Conservation (phyloP, 2,797 vertebrate genomes). For the Acipenser oxyrinchus region DNA sequence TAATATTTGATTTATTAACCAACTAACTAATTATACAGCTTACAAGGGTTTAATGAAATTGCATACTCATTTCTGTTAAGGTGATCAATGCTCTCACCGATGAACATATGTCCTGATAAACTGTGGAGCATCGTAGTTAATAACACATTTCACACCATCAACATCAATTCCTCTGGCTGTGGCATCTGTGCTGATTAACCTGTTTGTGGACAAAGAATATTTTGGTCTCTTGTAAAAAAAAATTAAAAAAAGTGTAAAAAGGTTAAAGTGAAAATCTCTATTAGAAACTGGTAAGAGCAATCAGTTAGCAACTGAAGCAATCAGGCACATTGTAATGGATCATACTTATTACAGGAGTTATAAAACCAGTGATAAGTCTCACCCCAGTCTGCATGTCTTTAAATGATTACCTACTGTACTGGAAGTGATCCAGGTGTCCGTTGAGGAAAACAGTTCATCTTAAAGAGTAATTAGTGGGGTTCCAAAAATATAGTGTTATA, state of each 20-base stretch:
- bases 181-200: slow-evolving; percentile 90
- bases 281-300: too few relatives aligned
- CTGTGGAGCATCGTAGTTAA: slow-evolving; percentile 90
- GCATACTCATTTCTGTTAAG: neutral
- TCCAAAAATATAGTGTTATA: too few relatives aligned
- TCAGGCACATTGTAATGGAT: too few relatives aligned
- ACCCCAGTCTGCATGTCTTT: neutral
- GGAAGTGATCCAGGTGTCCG: too few relatives aligned
- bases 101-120: slow-evolving; percentile 87
- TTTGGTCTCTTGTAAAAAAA: neutral
- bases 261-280: too few relatives aligned
- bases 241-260: neutral
- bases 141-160: slow-evolving; percentile 72
- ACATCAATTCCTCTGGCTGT: slow-evolving; percentile 85
- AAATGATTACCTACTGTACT: too few relatives aligned
- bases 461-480: too few relatives aligned
- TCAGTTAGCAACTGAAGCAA: too few relatives aligned
- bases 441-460: too few relatives aligned
- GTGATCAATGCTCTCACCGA: slow-evolving; percentile 54
- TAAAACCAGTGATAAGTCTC: neutral
- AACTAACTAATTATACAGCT: too few relatives aligned
- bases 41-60: neutral
- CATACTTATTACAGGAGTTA: neutral
- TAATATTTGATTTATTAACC: too few relatives aligned
- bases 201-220: slow-evolving; percentile 30